A percentile compares a stretch with the other conserved stretches of the same genome.
Evolutionary conservation across 2,113 vertebrate species (phyloP).

Genomic region (Larimichthys polyactis): DNA sequence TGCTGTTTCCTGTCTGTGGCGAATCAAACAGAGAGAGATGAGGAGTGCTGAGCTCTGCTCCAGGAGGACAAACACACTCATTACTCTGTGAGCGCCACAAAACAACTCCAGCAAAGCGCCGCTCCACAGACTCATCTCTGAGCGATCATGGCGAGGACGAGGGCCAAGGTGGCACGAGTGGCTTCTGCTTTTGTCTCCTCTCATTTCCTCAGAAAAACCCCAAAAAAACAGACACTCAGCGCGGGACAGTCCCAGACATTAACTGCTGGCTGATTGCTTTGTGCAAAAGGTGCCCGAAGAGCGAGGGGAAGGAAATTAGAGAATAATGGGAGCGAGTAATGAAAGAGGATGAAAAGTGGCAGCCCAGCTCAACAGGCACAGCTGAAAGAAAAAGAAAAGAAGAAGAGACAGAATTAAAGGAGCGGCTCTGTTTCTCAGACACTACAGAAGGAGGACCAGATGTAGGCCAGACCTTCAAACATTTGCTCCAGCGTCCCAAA

Average conservation of each 20-base stretch:
- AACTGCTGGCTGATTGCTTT: slow-evolving; percentile 81
- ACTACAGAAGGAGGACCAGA: slow-evolving; percentile 26
- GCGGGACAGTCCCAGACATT: slow-evolving; percentile 74
- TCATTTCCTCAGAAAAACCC: slow-evolving; percentile 63
- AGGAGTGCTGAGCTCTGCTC: slow-evolving; percentile 14
- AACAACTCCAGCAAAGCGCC: slow-evolving; percentile 38
- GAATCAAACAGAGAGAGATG: not conserved
- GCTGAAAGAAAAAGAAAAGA: slow-evolving; percentile 42
- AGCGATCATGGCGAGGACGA: slow-evolving; percentile 35
- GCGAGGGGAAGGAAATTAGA: slow-evolving; percentile 81
- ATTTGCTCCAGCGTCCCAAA: not conserved
- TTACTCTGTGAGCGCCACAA: slow-evolving; percentile 48
- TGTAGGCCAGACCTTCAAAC: slow-evolving; percentile 8
- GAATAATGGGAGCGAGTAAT: slow-evolving; percentile 83
- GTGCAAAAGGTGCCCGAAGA: slow-evolving; percentile 76
- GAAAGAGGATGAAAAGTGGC: slow-evolving; percentile 84
- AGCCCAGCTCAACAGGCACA: slow-evolving; percentile 67
- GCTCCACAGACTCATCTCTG: slow-evolving; percentile 62
- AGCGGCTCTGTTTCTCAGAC: slow-evolving; percentile 53
- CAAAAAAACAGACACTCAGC: slow-evolving; percentile 38
- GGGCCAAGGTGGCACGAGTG: slow-evolving; percentile 28
- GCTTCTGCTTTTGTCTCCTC: slow-evolving; percentile 69
- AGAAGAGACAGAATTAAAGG: slow-evolving; percentile 42
- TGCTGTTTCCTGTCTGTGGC: slow-evolving; percentile 29
- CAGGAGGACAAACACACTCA: slow-evolving; percentile 58